Evolutionary conservation across 2,888 invertebrate genomes (phyloP), one percentile per base, ranked within the genome.

Genomic region (Acronicta psi): DNA sequence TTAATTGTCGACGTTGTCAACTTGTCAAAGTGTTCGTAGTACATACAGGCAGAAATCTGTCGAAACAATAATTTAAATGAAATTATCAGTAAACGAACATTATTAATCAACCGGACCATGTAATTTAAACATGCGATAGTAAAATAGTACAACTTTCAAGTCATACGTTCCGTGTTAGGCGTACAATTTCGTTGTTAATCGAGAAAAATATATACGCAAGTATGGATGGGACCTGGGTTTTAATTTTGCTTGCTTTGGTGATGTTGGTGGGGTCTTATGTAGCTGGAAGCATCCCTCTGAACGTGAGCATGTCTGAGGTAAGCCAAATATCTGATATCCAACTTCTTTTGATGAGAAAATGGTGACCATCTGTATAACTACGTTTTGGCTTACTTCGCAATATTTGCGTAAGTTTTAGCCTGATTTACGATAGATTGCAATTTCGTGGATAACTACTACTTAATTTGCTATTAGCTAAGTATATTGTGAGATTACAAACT

Each of bases 241-340:
- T 99, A 61, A 93, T 98, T 87, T 94, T 98, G 78, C 93, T 99
- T 45, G 97, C 97, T 55, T 81, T 98, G 81, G 98, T 99, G 58
- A 99, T 99, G 99, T 94, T 99, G 68, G 95, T 99, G 57, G 99
- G 99, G 1, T 99, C 99, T 54, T 99, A 99, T 91, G 90, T 99
- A 51, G 97, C 99, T 75, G 99, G 99, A 50, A 98, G 97, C 62
- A 97, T 99, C 83, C 99, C 99, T 18, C 93, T 99, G 70, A 97
- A 99, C 73, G 97, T 99, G 88, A 96, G 96, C 79, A 96, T 99
- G 89, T 99, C 99, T 31, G 99, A 99, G 97, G 99, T 99, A 86
- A 80, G 87, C 59, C 0, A 40, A 36, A 17, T 16, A 52, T 65
- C 38, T 6, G 0, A 2, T 36, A 0, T 41, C 7, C 18, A 50